phyloP scores from a whole-genome alignment of 2,888 invertebrate species.

The Entomobrya multifasciata region DNA sequence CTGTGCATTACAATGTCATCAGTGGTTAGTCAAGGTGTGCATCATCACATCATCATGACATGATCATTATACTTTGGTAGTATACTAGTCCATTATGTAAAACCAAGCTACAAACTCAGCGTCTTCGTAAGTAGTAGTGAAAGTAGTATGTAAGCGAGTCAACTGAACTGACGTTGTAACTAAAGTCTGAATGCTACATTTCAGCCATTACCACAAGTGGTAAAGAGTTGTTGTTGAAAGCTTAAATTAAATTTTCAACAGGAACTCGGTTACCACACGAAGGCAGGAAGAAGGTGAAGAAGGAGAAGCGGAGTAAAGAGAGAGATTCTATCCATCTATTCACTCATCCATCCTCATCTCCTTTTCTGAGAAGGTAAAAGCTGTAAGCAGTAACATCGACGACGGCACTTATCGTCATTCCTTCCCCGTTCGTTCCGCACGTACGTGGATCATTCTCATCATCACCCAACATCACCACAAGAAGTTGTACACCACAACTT shows the following conservation, averaged over 20 bases:
- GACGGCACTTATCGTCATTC: conserved; percentile 35
- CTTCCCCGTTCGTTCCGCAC: conserved; percentile 29
- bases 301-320: not conserved
- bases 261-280: conserved; percentile 15
- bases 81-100: conserved; percentile 17
- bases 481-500: not conserved
- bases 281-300: not conserved
- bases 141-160: too few relatives aligned
- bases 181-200: conserved; percentile 48
- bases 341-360: not conserved
- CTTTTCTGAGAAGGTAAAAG: not conserved
- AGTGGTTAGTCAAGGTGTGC: conserved; percentile 12
- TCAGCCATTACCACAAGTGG: conserved; percentile 59
- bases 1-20: conserved; percentile 25
- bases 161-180: not conserved
- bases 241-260: conserved; percentile 68
- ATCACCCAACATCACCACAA: not conserved
- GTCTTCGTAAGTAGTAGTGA: too few relatives aligned
- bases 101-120: too few relatives aligned
- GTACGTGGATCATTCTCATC: conserved; percentile 8
- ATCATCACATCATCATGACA: conserved; percentile 19
- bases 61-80: too few relatives aligned
- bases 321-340: conserved; percentile 3
- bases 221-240: conserved; percentile 46
- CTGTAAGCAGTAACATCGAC: not conserved